Evolutionary conservation across 2,888 invertebrate genomes (phyloP).

Genomic region (Parnassius glacialis): DNA sequence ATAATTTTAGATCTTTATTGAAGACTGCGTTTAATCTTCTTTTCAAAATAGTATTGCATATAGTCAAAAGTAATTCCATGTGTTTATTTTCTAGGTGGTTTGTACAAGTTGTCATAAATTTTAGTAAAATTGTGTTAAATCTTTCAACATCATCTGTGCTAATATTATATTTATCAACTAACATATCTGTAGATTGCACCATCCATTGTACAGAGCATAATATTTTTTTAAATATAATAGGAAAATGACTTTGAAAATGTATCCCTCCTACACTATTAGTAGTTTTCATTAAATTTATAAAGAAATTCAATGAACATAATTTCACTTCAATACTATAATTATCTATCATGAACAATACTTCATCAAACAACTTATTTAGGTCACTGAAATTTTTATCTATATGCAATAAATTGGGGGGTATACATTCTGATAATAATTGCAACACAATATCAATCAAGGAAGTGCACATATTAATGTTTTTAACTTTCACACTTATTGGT

Average conservation of each 20-base stretch:
- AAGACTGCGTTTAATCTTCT: constrained; percentile 45
- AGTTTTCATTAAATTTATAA: constrained; percentile 53
- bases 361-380: constrained; percentile 43
- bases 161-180: constrained; percentile 59
- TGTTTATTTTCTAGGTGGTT: constrained; percentile 34
- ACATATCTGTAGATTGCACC: constrained; percentile 48
- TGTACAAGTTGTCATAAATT: constrained; percentile 43
- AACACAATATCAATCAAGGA: constrained; percentile 56
- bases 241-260: constrained; percentile 48
- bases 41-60: constrained; percentile 50
- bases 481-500: constrained; percentile 62
- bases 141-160: constrained; percentile 43
- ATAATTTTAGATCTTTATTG: constrained; percentile 49
- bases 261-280: constrained; percentile 48
- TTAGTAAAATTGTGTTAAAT: constrained; percentile 46
- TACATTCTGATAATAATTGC: constrained; percentile 60
- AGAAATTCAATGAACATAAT: constrained; percentile 56
- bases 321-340: constrained; percentile 63
- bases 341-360: constrained; percentile 56
- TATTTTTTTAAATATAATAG: constrained; percentile 45
- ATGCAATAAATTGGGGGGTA: constrained; percentile 54
- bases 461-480: constrained; percentile 55
- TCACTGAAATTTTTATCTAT: constrained; percentile 42
- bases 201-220: constrained; percentile 50
- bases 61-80: constrained; percentile 43